Evolutionary conservation across 2,888 invertebrate species (phyloP).

Genomic region (Cataglyphis altisquamis): DNA sequence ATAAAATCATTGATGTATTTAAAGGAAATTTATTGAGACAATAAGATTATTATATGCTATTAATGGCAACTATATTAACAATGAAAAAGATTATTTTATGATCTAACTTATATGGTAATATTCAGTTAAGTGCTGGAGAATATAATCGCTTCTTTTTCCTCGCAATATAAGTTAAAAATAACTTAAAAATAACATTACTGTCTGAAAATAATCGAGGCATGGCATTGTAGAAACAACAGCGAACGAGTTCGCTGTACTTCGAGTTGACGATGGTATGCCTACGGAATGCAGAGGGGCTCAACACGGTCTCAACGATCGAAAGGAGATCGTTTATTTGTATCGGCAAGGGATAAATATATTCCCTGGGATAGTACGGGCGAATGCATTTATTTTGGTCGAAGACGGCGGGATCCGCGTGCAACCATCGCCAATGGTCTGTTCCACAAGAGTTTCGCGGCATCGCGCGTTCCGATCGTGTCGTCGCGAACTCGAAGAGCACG

Average conservation of each 20-base stretch:
- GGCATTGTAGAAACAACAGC: constrained; percentile 11
- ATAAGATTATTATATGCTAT: neutral
- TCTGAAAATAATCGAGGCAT: neutral
- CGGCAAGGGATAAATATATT: constrained; percentile 50
- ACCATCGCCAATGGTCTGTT: constrained; percentile 29
- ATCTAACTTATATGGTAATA: neutral
- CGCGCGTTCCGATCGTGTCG: constrained; percentile 13
- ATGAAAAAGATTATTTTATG: neutral
- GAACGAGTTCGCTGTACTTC: constrained; percentile 13
- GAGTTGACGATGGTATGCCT: constrained; percentile 16
- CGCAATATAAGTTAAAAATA: neutral
- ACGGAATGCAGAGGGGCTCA: constrained; percentile 3
- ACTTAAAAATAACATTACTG: neutral
- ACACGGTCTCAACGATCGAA: constrained; percentile 8
- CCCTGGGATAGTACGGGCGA: constrained; percentile 25
- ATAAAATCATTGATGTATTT: constrained; percentile 29
- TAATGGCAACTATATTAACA: neutral
- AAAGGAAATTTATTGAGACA: constrained; percentile 1
- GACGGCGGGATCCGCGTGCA: constrained; percentile 22
- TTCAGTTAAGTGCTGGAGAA: neutral
- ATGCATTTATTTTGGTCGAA: constrained; percentile 41
- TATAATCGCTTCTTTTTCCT: neutral
- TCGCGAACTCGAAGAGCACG: constrained; percentile 24
- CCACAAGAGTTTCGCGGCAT: constrained; percentile 20
- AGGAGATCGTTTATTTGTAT: constrained; percentile 41